Base-by-base conservation (phyloP, 1,140 invertebrate genomes). In the Zaprionus taronus region DNA sequence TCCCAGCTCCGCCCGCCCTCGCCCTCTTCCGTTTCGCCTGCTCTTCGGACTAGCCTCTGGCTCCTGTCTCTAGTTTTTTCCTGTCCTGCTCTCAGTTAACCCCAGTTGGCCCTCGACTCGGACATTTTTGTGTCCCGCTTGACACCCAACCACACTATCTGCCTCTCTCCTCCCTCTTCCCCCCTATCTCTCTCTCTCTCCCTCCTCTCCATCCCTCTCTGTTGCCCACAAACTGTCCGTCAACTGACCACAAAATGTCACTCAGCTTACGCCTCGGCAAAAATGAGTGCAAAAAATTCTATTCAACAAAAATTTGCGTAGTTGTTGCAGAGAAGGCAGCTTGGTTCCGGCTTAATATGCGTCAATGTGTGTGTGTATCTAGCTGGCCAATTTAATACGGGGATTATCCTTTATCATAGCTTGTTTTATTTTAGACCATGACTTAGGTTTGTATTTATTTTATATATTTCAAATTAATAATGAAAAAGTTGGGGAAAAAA, bases 231-330 rank as follows among this genome's bases (percentile, higher is more conserved):
- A 77, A 70, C 74, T 81, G 74, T 85, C 79, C 67, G 66, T 84
- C 82, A 84, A 84, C 69, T 85, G 82, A 76, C 82, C 82, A 49
- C 82, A 84, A 79, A 82, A 79, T 81, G 82, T 81, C 56, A 83
- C 63, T 80, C 75, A 69, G 53, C 73, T 71, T 63, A 55, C 78
- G 80, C 72, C 72, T 58, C 60, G 60, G 31, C 60, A 51, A 63
- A 44, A 75, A 73, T 71, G 77, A 60, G 62, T 62, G 41, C 15
- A 31, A 34, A 34, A 72, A 79, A 79, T 76, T 47, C 62, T 14
- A 67, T 63, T 64, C 28, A 24, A 24, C 11, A 55, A 61, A 74
- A 61, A 69, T 67, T 34, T 67, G 26, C 20, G 47, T 34, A 58
- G 56, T n/a, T 57, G 24, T 31, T 31, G 15, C 22, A 17, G 22